These are phyloP conservation scores for Phalacrocorax aristotelis DNA, from an alignment of 2,113 vertebrate species.

Conservation along the genomic window DNA sequence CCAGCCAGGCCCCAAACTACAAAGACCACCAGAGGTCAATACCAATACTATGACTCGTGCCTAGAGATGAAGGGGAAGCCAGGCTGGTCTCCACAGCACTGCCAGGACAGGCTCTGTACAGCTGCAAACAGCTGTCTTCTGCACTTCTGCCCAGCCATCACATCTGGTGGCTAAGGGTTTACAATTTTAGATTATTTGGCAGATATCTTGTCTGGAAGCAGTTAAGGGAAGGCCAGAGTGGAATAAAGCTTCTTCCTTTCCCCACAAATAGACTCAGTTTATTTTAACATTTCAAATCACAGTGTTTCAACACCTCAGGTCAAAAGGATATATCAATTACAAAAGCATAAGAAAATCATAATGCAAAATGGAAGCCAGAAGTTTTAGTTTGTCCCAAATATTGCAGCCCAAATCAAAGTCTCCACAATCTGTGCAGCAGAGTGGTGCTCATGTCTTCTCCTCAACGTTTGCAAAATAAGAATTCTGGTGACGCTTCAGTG, in stretches of 20 bases:
- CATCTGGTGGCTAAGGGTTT: fast-evolving
- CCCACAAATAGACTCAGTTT: neutral
- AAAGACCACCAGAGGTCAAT: neutral
- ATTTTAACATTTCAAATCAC: neutral
- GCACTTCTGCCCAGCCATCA: neutral
- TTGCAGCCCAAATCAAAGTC: neutral
- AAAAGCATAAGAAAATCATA: neutral
- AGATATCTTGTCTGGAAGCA: neutral
- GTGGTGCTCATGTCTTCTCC: neutral
- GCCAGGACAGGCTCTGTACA: neutral
- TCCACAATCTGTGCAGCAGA: neutral
- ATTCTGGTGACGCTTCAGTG: neutral
- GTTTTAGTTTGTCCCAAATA: neutral
- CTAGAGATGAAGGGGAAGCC: neutral
- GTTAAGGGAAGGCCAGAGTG: neutral
- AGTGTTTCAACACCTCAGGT: neutral
- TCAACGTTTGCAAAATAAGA: neutral
- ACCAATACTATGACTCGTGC: neutral
- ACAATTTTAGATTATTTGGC: neutral
- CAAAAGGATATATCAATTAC: neutral
- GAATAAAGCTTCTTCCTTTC: neutral
- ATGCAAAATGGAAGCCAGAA: neutral
- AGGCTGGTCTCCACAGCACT: neutral
- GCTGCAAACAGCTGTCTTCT: constrained; percentile 14
- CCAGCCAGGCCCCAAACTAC: neutral